These are phyloP conservation scores for Drosophila ogumai DNA, from an alignment of 1,140 invertebrate species.

Conservation along the genomic window DNA sequence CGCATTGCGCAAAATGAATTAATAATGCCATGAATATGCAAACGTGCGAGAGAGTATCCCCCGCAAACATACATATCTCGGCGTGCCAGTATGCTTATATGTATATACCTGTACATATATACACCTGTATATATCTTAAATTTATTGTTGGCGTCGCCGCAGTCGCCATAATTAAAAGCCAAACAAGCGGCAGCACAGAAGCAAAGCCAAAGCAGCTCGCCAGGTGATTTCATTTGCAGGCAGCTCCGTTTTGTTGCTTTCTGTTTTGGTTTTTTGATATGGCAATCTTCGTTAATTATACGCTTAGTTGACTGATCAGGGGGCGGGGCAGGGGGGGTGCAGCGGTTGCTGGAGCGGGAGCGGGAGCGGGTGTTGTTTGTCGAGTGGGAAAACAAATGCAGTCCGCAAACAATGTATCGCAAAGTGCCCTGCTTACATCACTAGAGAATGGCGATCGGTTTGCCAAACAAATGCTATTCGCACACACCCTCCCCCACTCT, in stretches of 20 bases:
- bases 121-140: conserved; percentile 42
- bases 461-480: conserved; percentile 66
- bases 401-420: conserved; percentile 44
- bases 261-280: conserved; percentile 53
- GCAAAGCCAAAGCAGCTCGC: conserved; percentile 30
- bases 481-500: neutral
- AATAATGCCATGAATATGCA: conserved; percentile 82
- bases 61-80: conserved; percentile 44
- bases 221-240: conserved; percentile 80
- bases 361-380: conserved; percentile 22
- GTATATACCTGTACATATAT: neutral
- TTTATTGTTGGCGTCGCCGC: conserved; percentile 76
- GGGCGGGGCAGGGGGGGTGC: conserved; percentile 6
- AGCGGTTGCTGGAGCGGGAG: neutral
- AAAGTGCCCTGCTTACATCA: conserved; percentile 66
- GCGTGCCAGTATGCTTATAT: conserved; percentile 22
- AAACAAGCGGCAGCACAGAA: conserved; percentile 69
- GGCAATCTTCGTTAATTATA: conserved; percentile 75
- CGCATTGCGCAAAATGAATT: conserved; percentile 83
- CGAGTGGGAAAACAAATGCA: conserved; percentile 57
- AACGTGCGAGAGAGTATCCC: conserved; percentile 47
- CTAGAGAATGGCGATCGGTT: conserved; percentile 37
- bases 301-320: conserved; percentile 49
- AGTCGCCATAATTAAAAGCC: conserved; percentile 80
- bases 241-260: conserved; percentile 34